A percentile compares a stretch with the other conserved stretches of the same genome.
phyloP scores from a whole-genome alignment of 2,113 vertebrate species.

The Tetrao urogallus region DNA sequence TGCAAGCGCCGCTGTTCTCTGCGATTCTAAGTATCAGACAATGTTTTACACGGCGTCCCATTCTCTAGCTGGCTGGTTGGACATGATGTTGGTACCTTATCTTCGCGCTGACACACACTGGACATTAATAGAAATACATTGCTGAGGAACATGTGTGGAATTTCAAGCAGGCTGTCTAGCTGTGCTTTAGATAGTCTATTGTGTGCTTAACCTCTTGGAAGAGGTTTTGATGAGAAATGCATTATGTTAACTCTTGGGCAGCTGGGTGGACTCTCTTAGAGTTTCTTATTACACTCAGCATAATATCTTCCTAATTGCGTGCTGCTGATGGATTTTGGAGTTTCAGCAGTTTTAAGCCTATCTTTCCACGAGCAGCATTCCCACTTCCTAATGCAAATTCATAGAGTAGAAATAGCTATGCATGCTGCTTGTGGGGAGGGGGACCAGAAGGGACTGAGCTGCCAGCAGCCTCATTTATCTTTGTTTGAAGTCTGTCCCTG shows the following conservation, averaged over 20 bases:
- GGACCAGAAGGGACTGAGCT: background rate
- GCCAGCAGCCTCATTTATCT: background rate
- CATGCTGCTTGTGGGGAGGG: background rate
- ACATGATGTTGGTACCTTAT: conserved; percentile 88
- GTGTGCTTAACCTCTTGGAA: conserved; percentile 78
- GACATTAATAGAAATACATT: conserved; percentile 90
- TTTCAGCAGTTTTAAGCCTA: conserved; percentile 40
- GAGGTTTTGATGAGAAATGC: conserved; percentile 76
- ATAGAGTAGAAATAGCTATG: background rate
- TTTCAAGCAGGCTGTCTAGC: conserved; percentile 79
- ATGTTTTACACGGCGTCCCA: conserved; percentile 84
- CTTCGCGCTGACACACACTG: conserved; percentile 87
- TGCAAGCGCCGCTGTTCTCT: conserved; percentile 65
- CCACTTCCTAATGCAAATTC: background rate
- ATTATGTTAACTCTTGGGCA: conserved; percentile 66
- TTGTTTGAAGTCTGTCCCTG: background rate
- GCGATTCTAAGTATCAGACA: conserved; percentile 82
- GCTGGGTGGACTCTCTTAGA: background rate
- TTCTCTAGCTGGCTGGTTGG: conserved; percentile 81
- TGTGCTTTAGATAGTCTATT: conserved; percentile 82
- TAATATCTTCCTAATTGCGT: conserved; percentile 24
- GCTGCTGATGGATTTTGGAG: conserved; percentile 17
- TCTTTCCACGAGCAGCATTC: background rate
- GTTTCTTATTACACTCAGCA: conserved; percentile 6
- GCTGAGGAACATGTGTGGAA: conserved; percentile 82